Percentiles rank a stretch among this genome's conserved stretches.
phyloP scores from a whole-genome alignment of 2,888 invertebrate species.

The Fragum fragum region DNA sequence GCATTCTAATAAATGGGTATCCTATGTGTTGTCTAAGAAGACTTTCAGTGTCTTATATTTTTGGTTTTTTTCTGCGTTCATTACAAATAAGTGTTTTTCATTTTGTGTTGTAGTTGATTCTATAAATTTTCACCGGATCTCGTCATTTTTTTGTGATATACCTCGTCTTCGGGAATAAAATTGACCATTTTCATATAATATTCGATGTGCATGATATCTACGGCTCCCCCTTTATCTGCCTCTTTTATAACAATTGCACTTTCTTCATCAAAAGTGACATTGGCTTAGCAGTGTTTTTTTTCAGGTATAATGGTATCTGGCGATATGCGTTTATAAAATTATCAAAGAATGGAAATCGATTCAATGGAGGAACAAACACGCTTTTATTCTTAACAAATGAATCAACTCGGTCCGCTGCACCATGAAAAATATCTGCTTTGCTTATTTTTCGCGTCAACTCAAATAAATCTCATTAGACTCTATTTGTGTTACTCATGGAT shows the following conservation, averaged over 20 bases:
- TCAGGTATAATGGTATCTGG: not conserved
- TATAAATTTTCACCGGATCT: not conserved
- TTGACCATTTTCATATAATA: slow-evolving; percentile 10
- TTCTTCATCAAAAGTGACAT: not conserved
- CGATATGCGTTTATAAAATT: not conserved
- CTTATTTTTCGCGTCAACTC: not conserved
- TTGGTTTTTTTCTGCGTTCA: no score
- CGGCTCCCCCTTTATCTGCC: slow-evolving; percentile 19
- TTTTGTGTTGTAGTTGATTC: not conserved
- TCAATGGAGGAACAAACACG: not conserved
- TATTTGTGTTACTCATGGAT: not conserved
- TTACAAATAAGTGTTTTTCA: no score
- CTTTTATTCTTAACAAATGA: not conserved
- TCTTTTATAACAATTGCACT: slow-evolving; percentile 5
- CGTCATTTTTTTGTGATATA: not conserved
- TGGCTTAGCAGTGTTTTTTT: not conserved
- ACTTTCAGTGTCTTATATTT: no score
- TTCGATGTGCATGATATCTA: not conserved
- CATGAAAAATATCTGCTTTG: not conserved
- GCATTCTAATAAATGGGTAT: no score
- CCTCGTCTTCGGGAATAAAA: not conserved
- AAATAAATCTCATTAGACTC: not conserved
- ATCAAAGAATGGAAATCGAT: not conserved
- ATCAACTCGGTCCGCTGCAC: not conserved
- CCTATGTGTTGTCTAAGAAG: no score